Evolutionary conservation across 92 coral and sea anemone genomes (phyloP), one percentile per base, ranked within the genome.

Genomic region (Zoanthus solanderi): DNA sequence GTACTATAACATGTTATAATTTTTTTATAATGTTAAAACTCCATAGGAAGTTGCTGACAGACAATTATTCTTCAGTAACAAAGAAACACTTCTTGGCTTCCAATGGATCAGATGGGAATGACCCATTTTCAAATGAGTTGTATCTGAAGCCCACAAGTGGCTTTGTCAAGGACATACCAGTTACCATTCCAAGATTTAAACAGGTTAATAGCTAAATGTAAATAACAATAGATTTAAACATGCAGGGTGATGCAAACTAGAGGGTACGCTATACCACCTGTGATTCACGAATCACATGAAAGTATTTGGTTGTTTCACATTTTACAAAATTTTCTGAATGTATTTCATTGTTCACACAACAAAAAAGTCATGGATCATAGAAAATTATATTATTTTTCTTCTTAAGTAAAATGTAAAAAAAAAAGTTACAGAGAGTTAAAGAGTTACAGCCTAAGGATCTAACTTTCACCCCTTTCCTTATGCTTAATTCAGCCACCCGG

Each of bases 121-220:
- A 97, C 76, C 99, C 99, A 7, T 95, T 92, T 79, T 93, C 99
- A 12, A 87, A 92, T 30, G 94, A 91, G 23, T 72, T 95, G 47
- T 79, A 83, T 84, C 87, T 92, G 90, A 90, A 95, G 47, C 96
- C 98, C 73, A 93, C 98, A 60, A 95, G 98, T 83, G 99, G 99
- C 12, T 97, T 97, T 92, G 95, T 97, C 11, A 97, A 97, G 81
- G 99, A 97, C 86, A 89, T 95, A 34, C 99, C 99, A 42, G 96
- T 93, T n/a, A 97, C 98, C 52, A 69, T 95, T 18, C 99, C 99
- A 69, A 92, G 96, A 86, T 94, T 93, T 6, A 76, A 88, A 79
- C 97, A 97, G 96, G 99, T 96, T 63, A 16, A 23, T 63, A 63
- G 5, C 28, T 13, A 23, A 23, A 58, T 6, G 13, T 2, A 60